phyloP scores from a whole-genome alignment of 1,140 invertebrate species.

The Paralvinella palmiformis region DNA sequence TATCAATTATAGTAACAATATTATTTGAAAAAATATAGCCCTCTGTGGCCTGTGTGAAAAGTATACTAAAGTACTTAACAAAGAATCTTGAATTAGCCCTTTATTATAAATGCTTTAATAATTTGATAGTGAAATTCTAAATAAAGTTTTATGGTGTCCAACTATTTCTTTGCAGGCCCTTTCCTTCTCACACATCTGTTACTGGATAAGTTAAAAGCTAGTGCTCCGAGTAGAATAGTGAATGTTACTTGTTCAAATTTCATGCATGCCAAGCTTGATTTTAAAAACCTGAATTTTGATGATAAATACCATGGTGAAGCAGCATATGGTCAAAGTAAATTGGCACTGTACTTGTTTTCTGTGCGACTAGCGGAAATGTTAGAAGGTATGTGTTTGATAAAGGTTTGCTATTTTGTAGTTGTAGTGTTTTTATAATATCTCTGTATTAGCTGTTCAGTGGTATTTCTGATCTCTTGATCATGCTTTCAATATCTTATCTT shows the following conservation, averaged over 20 bases:
- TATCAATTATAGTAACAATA: neutral
- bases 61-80: neutral
- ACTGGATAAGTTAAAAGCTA: constrained; percentile 57
- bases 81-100: too few species aligned
- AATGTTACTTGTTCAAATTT: constrained; percentile 77
- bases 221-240: constrained; percentile 72
- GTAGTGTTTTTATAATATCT: too few species aligned
- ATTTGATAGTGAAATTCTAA: too few species aligned
- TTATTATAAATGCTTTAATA: too few species aligned
- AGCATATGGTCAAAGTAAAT: constrained; percentile 63
- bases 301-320: constrained; percentile 37
- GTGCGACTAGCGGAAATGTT: constrained; percentile 53
- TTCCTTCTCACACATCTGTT: constrained; percentile 71
- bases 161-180: constrained; percentile 37
- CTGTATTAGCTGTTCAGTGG: too few species aligned
- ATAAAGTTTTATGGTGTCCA: too few species aligned
- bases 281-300: constrained; percentile 48
- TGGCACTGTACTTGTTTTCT: constrained; percentile 66
- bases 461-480: too few species aligned
- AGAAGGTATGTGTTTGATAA: constrained; percentile 16
- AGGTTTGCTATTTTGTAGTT: too few species aligned
- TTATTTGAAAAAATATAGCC: neutral
- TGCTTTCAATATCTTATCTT: too few species aligned
- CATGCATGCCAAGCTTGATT: constrained; percentile 40
- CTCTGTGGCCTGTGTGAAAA: neutral